phyloP scores from a whole-genome alignment of 2,113 vertebrate species.

The Tympanuchus pallidicinctus region DNA sequence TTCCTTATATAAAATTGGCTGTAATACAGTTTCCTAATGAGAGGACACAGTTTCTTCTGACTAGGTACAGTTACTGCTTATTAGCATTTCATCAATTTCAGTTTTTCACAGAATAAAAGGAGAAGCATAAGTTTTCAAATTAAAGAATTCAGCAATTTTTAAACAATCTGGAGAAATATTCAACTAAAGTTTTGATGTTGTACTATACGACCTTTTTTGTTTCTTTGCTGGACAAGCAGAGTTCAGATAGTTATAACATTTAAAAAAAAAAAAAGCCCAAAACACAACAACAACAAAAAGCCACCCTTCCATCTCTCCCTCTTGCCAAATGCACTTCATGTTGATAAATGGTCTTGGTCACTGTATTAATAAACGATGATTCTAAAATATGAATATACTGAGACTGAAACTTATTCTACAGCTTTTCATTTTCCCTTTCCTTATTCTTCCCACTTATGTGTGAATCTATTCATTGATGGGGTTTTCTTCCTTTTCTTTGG shows the following conservation, averaged over 20 bases:
- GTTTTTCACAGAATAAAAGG: background rate
- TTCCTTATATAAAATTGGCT: background rate
- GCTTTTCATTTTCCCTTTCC: background rate
- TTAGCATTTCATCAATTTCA: background rate
- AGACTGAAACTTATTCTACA: background rate
- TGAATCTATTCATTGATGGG: slow-evolving; percentile 70
- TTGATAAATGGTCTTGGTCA: background rate
- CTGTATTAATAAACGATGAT: background rate
- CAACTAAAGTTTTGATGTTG: background rate
- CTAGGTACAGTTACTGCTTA: background rate
- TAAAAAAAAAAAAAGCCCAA: background rate
- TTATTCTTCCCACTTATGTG: slow-evolving; percentile 7
- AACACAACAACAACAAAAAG: too few species aligned
- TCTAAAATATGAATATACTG: background rate
- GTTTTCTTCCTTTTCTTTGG: slow-evolving; percentile 76
- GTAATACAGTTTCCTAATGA: background rate
- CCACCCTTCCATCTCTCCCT: too few species aligned
- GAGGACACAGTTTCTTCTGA: background rate
- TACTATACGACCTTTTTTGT: background rate
- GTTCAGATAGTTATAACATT: background rate
- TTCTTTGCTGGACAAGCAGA: background rate
- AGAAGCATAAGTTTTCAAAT: background rate
- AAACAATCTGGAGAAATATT: background rate
- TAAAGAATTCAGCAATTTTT: background rate
- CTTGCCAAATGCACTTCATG: background rate